Conservation (phyloP, 1,140 invertebrate species). For the Cydia fagiglandana region DNA sequence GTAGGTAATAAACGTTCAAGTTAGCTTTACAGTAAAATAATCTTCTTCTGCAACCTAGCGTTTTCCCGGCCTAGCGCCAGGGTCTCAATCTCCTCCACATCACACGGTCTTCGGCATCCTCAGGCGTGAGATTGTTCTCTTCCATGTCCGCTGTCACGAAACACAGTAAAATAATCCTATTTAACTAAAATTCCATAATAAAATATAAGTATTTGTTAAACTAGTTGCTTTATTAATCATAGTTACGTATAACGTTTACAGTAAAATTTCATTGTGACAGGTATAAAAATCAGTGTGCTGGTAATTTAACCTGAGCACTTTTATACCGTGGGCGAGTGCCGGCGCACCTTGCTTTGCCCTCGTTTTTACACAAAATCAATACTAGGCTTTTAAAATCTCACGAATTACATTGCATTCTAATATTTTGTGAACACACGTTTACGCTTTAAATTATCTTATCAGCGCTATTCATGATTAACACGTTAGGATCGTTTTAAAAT, state of each 20-base stretch:
- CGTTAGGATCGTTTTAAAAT: neutral
- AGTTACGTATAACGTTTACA: neutral
- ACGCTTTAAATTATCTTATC: slow-evolving; percentile 11
- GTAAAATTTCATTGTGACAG: slow-evolving; percentile 12
- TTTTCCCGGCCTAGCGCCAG: too few relatives aligned
- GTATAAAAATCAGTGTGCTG: slow-evolving; percentile 19
- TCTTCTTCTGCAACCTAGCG: too few relatives aligned
- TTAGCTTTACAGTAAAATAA: too few relatives aligned
- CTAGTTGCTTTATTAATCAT: neutral
- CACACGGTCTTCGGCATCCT: too few relatives aligned
- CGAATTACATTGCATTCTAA: neutral
- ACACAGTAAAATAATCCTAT: too few relatives aligned
- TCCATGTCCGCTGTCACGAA: too few relatives aligned
- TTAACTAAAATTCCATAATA: neutral
- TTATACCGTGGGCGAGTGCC: slow-evolving; percentile 13
- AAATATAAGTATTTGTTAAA: neutral
- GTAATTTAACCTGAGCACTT: slow-evolving; percentile 26
- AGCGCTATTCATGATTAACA: slow-evolving; percentile 10
- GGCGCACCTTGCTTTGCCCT: slow-evolving; percentile 28
- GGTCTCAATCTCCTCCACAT: too few relatives aligned
- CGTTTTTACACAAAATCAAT: slow-evolving; percentile 14
- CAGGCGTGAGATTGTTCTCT: too few relatives aligned
- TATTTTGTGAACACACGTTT: slow-evolving; percentile 6
- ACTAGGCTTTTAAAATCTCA: slow-evolving; percentile 3
- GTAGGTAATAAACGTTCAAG: too few relatives aligned